Base-by-base conservation (phyloP, 2,888 invertebrate species). In the Conomelus anceps region DNA sequence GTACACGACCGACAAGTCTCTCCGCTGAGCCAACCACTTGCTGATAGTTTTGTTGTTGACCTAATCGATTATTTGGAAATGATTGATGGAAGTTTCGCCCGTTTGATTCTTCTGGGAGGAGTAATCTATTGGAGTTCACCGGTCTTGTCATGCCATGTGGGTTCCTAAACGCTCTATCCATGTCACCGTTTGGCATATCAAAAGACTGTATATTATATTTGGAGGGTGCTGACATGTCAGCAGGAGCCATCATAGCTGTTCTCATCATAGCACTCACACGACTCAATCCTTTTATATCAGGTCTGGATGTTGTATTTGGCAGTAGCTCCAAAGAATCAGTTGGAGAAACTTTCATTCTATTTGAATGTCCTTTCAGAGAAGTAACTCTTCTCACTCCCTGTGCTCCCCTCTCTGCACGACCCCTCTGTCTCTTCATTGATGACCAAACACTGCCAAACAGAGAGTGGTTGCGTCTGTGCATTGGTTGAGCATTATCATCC, bases 391-490 rank as follows among this genome's bases (percentile, higher is more conserved):
- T 63, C n/a, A 63, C 63, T n/a, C 63, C 63, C n/a, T 63, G 63
- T 3, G 63, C 63, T n/a, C 63, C 63, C 7, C 63, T 63, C 63
- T 63, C 63, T n/a, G 63, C 63, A n/a, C 63, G 63, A 20, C 63
- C 63, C 41, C 91, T 97, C 89, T 95, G 95, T 90, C 97, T 95
- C 92, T 97, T 95, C 95, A 98, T 97, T 90, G 98, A 98, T 9
- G 98, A 98, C 98, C 98, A 98, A 26, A 99, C 98, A 92, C 97
- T 98, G 89, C 99, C 99, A 93, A 99, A 99, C 88, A 99, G 94
- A 87, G 98, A 98, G 93, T 99, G 99, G 93, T 99, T 98, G 93
- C 99, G 96, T 94, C 99, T 96, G 94, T 99, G 99, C 97, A 98
- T 98, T 88, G 99, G 99, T 93, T 99, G 97, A 91, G 98, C 98